Percentiles rank a stretch among this genome's conserved stretches.
Conservation (phyloP, 2,888 invertebrate species). For the Drosophila phalerata region DNA sequence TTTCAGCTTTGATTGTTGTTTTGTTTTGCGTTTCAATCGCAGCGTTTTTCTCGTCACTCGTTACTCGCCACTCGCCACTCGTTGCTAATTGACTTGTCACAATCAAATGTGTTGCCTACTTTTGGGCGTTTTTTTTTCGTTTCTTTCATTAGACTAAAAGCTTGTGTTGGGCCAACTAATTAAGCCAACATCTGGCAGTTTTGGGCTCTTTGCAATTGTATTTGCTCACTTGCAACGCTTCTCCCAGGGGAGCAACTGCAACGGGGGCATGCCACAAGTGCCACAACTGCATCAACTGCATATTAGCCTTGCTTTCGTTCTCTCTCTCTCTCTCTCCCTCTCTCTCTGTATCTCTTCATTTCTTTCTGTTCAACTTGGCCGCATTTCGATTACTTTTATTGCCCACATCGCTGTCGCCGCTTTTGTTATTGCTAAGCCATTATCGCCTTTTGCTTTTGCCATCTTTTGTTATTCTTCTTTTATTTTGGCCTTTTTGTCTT, state of each 20-base stretch:
- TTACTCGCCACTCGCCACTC: conserved; percentile 8
- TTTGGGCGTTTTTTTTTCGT: conserved; percentile 1
- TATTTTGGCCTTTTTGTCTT: conserved; percentile 4
- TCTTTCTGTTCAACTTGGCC: conserved; percentile 32
- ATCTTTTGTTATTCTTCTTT: conserved; percentile 8
- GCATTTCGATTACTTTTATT: conserved; percentile 63
- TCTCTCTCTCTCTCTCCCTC: not conserved
- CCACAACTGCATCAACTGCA: conserved; percentile 36
- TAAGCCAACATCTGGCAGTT: conserved; percentile 58
- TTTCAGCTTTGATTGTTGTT: conserved; percentile 1
- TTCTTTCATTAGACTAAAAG: conserved; percentile 74
- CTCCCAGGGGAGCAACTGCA: conserved; percentile 54
- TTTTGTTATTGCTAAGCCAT: conserved; percentile 76
- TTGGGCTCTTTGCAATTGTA: conserved; percentile 46
- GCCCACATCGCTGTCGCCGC: conserved; percentile 37
- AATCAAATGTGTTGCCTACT: conserved; percentile 1
- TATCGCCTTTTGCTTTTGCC: conserved; percentile 12
- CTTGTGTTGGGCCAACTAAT: conserved; percentile 62
- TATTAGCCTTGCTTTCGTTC: conserved; percentile 55
- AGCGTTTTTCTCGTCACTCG: not conserved
- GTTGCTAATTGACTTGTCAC: conserved; percentile 11
- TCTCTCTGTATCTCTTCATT: not conserved
- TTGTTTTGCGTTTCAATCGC: not conserved
- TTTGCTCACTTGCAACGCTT: conserved; percentile 60
- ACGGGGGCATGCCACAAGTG: conserved; percentile 24